Conservation (phyloP, 2,888 invertebrate species). For the Poecilobothrus nobilitatus region DNA sequence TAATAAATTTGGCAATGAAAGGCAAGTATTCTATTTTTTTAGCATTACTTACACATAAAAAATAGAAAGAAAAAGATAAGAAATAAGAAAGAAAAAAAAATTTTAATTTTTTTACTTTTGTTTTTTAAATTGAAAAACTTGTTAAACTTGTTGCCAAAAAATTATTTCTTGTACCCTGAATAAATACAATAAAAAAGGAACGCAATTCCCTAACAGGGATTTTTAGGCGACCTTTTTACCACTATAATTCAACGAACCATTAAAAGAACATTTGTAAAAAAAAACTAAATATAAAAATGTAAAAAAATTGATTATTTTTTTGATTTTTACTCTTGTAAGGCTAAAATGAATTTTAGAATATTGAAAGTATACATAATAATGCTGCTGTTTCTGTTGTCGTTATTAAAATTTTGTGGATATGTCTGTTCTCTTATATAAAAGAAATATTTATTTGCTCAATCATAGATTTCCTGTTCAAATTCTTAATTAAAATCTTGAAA, state of each 20-base stretch:
- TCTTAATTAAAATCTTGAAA: no score
- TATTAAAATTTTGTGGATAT: no score
- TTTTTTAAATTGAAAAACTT: neutral
- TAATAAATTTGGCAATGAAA: neutral
- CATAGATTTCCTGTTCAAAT: no score
- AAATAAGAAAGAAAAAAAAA: neutral
- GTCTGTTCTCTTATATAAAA: no score
- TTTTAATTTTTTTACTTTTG: neutral
- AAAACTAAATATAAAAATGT: no score
- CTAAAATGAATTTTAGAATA: no score
- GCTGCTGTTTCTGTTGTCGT: no score
- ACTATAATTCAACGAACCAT: neutral
- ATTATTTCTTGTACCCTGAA: neutral
- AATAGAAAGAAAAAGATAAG: neutral
- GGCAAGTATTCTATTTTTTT: neutral
- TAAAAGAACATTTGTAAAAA: neutral
- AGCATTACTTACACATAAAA: neutral
- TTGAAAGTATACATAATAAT: no score
- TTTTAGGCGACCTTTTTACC: neutral
- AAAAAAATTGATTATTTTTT: no score
- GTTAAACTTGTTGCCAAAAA: neutral
- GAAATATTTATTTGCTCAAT: no score
- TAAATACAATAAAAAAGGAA: neutral
- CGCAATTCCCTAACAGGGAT: neutral
- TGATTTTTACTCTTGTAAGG: no score